A percentile compares a stretch with the other conserved stretches of the same genome.
phyloP scores from a whole-genome alignment of 2,888 invertebrate species.

The Tanytarsus gracilentus region DNA sequence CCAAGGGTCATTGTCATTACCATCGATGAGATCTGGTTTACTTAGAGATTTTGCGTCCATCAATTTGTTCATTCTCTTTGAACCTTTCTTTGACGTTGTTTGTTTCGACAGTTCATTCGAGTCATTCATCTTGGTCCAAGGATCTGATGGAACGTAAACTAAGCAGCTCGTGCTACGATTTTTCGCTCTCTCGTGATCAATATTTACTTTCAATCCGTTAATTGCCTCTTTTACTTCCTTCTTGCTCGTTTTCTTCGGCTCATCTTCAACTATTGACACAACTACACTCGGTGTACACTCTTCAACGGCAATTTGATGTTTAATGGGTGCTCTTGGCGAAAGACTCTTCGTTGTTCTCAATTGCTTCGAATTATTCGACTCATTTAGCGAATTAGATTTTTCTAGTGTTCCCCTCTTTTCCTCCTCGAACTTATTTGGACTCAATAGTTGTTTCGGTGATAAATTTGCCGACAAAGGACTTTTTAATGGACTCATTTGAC shows the following conservation, averaged over 20 bases:
- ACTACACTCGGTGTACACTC: conserved; percentile 35
- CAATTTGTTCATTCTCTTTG: conserved; percentile 19
- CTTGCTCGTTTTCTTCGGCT: no score
- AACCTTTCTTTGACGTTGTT: conserved; percentile 26
- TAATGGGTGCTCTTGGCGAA: conserved; percentile 36
- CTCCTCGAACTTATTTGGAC: conserved; percentile 46
- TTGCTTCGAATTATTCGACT: conserved; percentile 35
- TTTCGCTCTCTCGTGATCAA: conserved; percentile 31
- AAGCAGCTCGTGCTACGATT: conserved; percentile 39
- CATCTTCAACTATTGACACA: conserved; percentile 35
- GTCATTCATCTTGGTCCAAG: conserved; percentile 41
- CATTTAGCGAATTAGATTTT: conserved; percentile 36
- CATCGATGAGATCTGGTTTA: conserved; percentile 8
- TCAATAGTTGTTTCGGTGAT: conserved; percentile 16
- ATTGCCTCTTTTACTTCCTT: conserved; percentile 31
- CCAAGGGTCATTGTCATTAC: conserved; percentile 15
- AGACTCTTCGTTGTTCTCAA: conserved; percentile 35
- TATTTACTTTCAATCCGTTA: conserved; percentile 34
- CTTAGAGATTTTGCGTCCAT: conserved; percentile 15
- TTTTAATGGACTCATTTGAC: conserved; percentile 37
- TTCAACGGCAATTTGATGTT: conserved; percentile 36
- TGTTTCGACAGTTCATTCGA: conserved; percentile 29
- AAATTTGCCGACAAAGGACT: conserved; percentile 43
- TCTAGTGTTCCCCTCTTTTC: conserved; percentile 35
- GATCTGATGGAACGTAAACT: conserved; percentile 39